A percentile compares a stretch with the other conserved stretches of the same genome.
These are phyloP conservation scores for Sebastes itinus DNA, from an alignment of 2,797 vertebrate genomes.

Conservation along the genomic window DNA sequence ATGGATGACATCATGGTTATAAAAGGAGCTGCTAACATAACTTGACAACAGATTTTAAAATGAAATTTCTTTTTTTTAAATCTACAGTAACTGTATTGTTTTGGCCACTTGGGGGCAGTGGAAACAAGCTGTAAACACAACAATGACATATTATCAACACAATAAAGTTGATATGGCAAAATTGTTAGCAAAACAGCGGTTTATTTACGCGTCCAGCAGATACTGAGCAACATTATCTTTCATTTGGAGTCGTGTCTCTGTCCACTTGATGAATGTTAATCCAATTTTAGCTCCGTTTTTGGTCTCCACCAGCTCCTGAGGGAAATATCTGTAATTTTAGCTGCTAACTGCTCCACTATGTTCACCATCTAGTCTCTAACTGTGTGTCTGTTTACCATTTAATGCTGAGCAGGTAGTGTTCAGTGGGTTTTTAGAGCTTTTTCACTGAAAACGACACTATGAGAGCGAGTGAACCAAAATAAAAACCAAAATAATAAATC, in stretches of 20 bases:
- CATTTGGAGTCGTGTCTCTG: neutral
- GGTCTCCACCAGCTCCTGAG: neutral
- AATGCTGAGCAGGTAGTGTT: neutral
- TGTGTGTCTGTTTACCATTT: neutral
- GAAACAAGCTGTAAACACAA: too few relatives aligned
- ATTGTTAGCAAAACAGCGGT: too few relatives aligned
- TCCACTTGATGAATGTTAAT: rapidly evolving
- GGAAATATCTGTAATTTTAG: neutral
- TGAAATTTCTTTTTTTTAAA: neutral
- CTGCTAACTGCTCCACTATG: neutral
- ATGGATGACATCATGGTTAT: neutral
- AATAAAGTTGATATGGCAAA: too few relatives aligned
- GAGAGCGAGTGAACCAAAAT: neutral
- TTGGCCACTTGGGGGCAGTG: too few relatives aligned
- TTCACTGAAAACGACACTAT: neutral
- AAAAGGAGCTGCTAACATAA: neutral
- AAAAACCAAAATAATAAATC: neutral
- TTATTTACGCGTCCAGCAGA: too few relatives aligned
- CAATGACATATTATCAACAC: too few relatives aligned
- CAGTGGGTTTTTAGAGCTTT: neutral
- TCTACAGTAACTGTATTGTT: neutral
- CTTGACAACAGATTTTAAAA: neutral
- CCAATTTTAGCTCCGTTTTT: neutral
- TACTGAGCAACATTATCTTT: rapidly evolving
- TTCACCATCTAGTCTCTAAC: neutral